Evolutionary conservation across 2,797 vertebrate genomes (phyloP).

Genomic region (Rhinoraja longicauda): DNA sequence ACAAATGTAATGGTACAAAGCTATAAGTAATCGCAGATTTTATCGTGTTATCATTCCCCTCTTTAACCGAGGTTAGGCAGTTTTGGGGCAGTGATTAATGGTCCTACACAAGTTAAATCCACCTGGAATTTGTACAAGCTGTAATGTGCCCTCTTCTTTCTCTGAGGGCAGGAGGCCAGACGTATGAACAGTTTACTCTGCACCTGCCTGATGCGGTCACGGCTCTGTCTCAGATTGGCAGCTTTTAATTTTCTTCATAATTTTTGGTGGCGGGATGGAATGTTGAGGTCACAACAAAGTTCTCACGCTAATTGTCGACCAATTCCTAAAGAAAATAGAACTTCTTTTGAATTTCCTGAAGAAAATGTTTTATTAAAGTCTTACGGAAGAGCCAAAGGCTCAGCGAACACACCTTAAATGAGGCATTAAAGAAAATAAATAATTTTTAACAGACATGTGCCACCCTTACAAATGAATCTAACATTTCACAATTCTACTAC

Average conservation of each 20-base stretch:
- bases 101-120: neutral
- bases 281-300: neutral
- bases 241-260: conserved; percentile 6
- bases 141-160: neutral
- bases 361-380: conserved; percentile 4
- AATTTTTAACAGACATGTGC: conserved; percentile 3
- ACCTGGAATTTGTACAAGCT: neutral
- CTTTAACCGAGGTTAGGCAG: neutral
- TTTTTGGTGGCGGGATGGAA: neutral
- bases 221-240: neutral
- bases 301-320: neutral
- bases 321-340: neutral
- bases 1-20: neutral
- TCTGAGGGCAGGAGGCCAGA: neutral
- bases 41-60: neutral
- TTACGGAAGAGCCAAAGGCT: neutral
- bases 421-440: conserved; percentile 31
- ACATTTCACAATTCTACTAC: neutral
- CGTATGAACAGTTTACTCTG: neutral
- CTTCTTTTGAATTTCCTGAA: neutral
- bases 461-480: neutral
- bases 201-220: conserved; percentile 17
- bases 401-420: neutral
- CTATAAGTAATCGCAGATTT: neutral
- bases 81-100: neutral